Evolutionary conservation across 2,888 invertebrate species (phyloP), one percentile per base, ranked within the genome.

Genomic region (Ichneumon xanthorius): DNA sequence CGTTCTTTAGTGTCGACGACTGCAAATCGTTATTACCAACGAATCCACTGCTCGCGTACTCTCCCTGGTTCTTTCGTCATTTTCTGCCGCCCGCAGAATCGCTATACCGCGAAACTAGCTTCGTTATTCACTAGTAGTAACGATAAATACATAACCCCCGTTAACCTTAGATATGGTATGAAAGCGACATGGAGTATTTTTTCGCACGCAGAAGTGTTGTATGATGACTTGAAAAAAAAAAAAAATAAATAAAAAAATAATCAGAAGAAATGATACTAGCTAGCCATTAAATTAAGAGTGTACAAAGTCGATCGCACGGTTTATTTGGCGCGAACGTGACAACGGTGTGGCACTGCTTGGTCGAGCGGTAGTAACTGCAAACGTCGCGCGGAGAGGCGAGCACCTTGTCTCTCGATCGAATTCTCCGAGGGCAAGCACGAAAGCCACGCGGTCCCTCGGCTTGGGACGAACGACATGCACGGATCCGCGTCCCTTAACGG

Each of bases 291-390:
- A 16, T 16, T 16, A 48, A 16, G 45, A 82, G 88, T 88, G 90
- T 90, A 90, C 88, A 90, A 90, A 91, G 87, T 88, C 88, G 87
- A 58, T 73, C 26, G 58, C 45, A 86, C 87, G 87, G 86, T 88
- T 88, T 88, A 88, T 89, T 90, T 83, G 85, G 89, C 58, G 58
- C 58, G 40, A 72, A 50, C 37, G 55, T 72, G 58, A 48, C 55
- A 37, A 58, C 37, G 22, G 22, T 55, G 40, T 40, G 67, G 55
- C 58, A 33, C 37, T 50, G 79, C 9, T 48, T 9, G 30, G 48
- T 63, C 11, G 58, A 22, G 22, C 58, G 58, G 37, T 48, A 16
- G 45, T 16, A 48, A 48, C 45, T 16, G 45, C 45, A 48, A 48
- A 48, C 16, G 45, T 48, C 58, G 58, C 58, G 14, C 26, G 58